Evolutionary conservation across 2,888 invertebrate genomes (phyloP), one percentile per base, ranked within the genome.

Genomic region (Platerodrilus igneus): DNA sequence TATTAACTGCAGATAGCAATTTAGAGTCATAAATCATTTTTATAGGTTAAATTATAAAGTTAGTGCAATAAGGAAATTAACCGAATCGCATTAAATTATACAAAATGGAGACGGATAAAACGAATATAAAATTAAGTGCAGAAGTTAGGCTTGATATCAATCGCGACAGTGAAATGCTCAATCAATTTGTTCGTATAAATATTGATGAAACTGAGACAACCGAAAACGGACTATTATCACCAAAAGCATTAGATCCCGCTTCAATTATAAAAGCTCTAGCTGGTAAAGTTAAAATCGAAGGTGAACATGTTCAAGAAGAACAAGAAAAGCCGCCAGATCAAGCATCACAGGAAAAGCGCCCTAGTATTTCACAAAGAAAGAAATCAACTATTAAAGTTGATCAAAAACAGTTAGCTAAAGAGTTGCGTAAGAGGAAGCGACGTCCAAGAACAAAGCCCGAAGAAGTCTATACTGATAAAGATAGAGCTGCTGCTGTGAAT

Each of bases 381-480:
- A 43, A 45, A 20, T 16, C 15, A 14, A 48, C 37, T 21, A 59
- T 6, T 52, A 57, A 31, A 61, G 54, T 38, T 16, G 33, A 32
- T 9, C 26, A 22, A 1, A 56, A 64, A 17, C 66, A 60, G 30
- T 68, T 66, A 48, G 68, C 62, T 37, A 66, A 59, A 33, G 67
- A 60, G 22, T 43, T 53, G 41, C 50, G 40, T 5, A 50, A 48
- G 18, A 47, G 33, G 57, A 71, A 21, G 56, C 64, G 20, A 60
- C 70, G 3, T 69, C 73, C 45, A 13, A 54, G 55, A 7, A 45
- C 46, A 11, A 52, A 49, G 51, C 60, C 69, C 41, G 88, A 89
- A 52, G 91, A 91, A 59, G 68, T 86, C 13, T 92, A 90, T 58
- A 91, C 90, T 11, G 92, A 92, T 62, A 92, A 92, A 59, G 91